Evolutionary conservation across 1,140 invertebrate genomes (phyloP), one percentile per base, ranked within the genome.

Genomic region (Pinna nobilis): DNA sequence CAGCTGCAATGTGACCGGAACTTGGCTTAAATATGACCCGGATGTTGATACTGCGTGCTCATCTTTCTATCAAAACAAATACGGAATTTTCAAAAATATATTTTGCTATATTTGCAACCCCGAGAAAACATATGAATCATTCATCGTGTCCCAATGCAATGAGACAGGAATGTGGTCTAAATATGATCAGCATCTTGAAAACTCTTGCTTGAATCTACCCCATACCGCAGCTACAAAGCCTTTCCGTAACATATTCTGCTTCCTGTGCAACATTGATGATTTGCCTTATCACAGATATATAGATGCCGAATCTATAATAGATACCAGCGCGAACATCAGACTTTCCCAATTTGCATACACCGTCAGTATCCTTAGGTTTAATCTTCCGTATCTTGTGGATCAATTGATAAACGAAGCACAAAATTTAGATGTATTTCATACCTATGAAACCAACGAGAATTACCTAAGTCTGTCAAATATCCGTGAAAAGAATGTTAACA

Each of bases 1-100:
- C 25, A 7, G 28, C 44, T 65, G 61, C 41, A 65, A 65, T 50
- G 25, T 41, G 23, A 65, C 61, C 1, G 61, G 61, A 15, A 44
- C n/a, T 20, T 65, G 61, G 61, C 13, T 30, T 18, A 11, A 32
- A 0, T 65, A 44, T 65, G 61, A 65, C 25, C n/a, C 37, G 9
- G 41, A 32, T 13, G 25, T 65, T 13, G 28, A 65, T 47, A n/a
- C 30, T 4, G 61, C 61, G 13, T 65, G 50, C 23, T 53, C 41
- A 18, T 47, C n/a, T n/a, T n/a, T n/a, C n/a, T n/a, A n/a, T n/a
- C n/a, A n/a, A n/a, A n/a, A n/a, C n/a, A n/a, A n/a, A n/a, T n/a
- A n/a, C n/a, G n/a, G n/a, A n/a, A n/a, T 32, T 18, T 59, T 59
- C 32, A 20, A 59, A 33, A 59, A 59, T 20, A 1, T 35, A 11